Evolutionary conservation across 1,140 invertebrate genomes (phyloP).

Genomic region (Acromyrmex heyeri): DNA sequence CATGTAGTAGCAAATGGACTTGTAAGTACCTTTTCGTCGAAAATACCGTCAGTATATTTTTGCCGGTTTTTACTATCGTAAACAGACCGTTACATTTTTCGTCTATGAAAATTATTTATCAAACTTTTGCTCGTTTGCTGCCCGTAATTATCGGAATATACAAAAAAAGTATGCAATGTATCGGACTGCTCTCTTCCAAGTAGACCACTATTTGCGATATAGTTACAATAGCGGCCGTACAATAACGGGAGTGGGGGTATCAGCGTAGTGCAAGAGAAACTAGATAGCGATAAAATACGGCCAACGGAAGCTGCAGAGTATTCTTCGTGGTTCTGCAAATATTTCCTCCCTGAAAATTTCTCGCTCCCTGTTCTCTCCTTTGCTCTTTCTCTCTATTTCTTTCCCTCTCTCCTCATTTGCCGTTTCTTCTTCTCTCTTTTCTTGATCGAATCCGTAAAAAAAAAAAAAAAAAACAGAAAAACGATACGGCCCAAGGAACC

Average conservation of each 20-base stretch:
- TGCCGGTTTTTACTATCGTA: not conserved
- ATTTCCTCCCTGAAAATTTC: constrained; percentile 44
- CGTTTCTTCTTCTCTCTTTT: constrained; percentile 8
- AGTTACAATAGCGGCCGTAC: constrained; percentile 19
- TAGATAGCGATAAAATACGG: constrained; percentile 60
- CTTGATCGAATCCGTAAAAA: not conserved
- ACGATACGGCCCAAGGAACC: not conserved
- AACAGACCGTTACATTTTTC: not conserved
- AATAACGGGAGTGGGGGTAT: not conserved
- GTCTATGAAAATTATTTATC: not conserved
- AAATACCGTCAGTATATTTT: constrained; percentile 7
- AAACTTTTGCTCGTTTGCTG: not conserved
- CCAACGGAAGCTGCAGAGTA: constrained; percentile 29
- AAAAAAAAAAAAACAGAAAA: not conserved
- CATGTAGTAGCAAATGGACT: not conserved
- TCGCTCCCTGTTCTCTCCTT: not conserved
- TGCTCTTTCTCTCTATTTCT: not conserved
- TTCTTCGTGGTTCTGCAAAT: constrained; percentile 49
- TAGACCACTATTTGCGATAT: constrained; percentile 11
- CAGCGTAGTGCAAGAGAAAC: constrained; percentile 22
- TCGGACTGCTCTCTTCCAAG: not conserved
- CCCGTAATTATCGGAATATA: not conserved
- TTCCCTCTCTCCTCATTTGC: not conserved
- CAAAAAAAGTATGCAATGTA: not conserved
- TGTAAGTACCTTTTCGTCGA: not conserved